Conservation (phyloP, 2,888 invertebrate species). For the Syrphus vitripennis region DNA sequence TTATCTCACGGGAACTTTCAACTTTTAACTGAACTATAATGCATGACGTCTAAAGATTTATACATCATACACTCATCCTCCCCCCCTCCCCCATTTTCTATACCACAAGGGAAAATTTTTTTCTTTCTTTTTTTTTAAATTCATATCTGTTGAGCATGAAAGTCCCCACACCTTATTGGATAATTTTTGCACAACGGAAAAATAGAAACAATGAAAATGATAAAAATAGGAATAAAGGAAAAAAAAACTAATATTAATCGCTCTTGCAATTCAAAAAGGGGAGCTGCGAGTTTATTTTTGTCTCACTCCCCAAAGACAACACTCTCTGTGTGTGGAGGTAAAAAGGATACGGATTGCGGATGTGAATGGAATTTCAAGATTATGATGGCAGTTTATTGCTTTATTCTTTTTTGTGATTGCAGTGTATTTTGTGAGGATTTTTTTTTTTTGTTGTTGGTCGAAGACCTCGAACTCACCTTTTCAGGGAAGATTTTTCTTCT, state of each 20-base stretch:
- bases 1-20: slow-evolving; percentile 6
- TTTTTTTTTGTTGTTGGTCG: background rate
- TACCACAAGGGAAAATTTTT: slow-evolving; percentile 14
- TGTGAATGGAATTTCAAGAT: slow-evolving; percentile 41
- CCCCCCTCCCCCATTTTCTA: background rate
- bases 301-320: background rate
- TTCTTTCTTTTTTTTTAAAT: background rate
- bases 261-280: slow-evolving; percentile 7
- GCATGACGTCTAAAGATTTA: background rate
- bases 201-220: background rate
- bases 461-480: background rate
- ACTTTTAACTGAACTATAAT: slow-evolving; percentile 6
- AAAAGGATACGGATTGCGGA: slow-evolving; percentile 27
- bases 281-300: background rate
- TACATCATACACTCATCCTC: background rate
- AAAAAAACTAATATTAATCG: slow-evolving; percentile 36
- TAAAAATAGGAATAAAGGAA: background rate
- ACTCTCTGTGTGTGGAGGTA: background rate
- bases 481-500: background rate
- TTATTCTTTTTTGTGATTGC: background rate
- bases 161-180: slow-evolving; percentile 21
- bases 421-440: background rate
- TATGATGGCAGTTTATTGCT: slow-evolving; percentile 18
- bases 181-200: background rate
- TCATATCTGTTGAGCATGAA: background rate